Conservation (phyloP, 2,888 invertebrate genomes). For the Choreutis nemorana region DNA sequence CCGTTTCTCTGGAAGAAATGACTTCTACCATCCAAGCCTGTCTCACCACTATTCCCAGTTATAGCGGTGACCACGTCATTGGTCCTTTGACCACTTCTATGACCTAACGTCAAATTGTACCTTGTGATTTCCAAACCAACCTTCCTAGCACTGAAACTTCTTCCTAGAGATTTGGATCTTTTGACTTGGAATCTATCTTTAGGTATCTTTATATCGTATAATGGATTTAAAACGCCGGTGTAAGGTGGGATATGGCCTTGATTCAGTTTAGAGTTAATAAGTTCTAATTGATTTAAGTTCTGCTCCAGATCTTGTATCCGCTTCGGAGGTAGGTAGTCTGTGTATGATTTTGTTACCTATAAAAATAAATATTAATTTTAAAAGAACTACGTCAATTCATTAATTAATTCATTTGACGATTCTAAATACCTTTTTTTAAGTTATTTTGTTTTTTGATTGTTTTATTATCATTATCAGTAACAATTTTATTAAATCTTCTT, state of each 20-base stretch:
- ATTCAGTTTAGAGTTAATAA: constrained; percentile 12
- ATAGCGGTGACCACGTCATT: constrained; percentile 54
- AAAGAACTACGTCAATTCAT: background rate
- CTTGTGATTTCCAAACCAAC: constrained; percentile 34
- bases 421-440: background rate
- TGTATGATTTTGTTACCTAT: constrained; percentile 27
- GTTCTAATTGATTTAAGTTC: constrained; percentile 17
- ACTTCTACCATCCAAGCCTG: constrained; percentile 37
- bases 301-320: constrained; percentile 21
- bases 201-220: constrained; percentile 48
- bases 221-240: constrained; percentile 50
- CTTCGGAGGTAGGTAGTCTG: constrained; percentile 29
- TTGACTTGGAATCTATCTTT: constrained; percentile 46
- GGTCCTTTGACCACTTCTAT: constrained; percentile 30
- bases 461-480: too few species aligned
- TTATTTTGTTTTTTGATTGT: too few species aligned
- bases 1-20: constrained; percentile 39
- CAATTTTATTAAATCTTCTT: too few species aligned
- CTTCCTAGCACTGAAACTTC: constrained; percentile 36
- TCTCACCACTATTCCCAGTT: constrained; percentile 34
- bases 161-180: constrained; percentile 43
- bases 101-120: constrained; percentile 45
- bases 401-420: background rate
- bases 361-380: constrained; percentile 8
- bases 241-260: constrained; percentile 18